Conservation (phyloP, 2,888 invertebrate genomes). For the Hedya salicella region DNA sequence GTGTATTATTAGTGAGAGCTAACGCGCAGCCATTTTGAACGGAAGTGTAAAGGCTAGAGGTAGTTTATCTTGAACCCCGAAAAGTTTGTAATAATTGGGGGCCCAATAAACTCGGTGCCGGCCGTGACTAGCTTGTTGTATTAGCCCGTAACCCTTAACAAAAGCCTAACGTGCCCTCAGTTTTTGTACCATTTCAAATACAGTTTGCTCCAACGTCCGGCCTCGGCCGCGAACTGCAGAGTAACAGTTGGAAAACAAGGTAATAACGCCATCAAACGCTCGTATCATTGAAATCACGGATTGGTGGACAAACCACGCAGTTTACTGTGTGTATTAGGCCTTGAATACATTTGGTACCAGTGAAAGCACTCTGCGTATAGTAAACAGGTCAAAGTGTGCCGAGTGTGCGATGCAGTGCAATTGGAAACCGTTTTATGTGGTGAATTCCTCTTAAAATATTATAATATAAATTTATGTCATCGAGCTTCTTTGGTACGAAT, state of each 20-base stretch:
- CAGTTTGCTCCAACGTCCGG: slow-evolving; percentile 11
- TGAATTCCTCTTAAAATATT: background rate
- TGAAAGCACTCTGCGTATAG: slow-evolving; percentile 2
- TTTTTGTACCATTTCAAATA: slow-evolving; percentile 37
- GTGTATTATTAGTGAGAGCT: slow-evolving; percentile 8
- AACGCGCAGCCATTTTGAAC: slow-evolving; percentile 12
- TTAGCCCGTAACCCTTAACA: slow-evolving; percentile 31
- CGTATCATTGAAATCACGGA: slow-evolving; percentile 43
- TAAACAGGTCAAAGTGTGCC: background rate
- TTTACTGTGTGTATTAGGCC: slow-evolving; percentile 39
- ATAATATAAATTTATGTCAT: no score
- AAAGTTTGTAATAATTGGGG: slow-evolving; percentile 39
- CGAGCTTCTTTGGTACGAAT: no score
- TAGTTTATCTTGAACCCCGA: slow-evolving; percentile 36
- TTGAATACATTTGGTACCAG: slow-evolving; percentile 36
- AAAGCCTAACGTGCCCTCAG: slow-evolving; percentile 29
- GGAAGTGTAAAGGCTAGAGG: slow-evolving; percentile 19
- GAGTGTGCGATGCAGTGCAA: background rate
- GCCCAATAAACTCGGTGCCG: slow-evolving; percentile 35
- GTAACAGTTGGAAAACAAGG: slow-evolving; percentile 38
- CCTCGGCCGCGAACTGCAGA: slow-evolving; percentile 26
- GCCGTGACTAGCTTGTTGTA: slow-evolving; percentile 40
- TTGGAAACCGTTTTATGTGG: background rate
- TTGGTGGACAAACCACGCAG: slow-evolving; percentile 41
- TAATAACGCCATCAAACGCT: slow-evolving; percentile 42